Evolutionary conservation across 2,797 vertebrate species (phyloP), one percentile per base, ranked within the genome.

Genomic region (Apogon hyalosoma): DNA sequence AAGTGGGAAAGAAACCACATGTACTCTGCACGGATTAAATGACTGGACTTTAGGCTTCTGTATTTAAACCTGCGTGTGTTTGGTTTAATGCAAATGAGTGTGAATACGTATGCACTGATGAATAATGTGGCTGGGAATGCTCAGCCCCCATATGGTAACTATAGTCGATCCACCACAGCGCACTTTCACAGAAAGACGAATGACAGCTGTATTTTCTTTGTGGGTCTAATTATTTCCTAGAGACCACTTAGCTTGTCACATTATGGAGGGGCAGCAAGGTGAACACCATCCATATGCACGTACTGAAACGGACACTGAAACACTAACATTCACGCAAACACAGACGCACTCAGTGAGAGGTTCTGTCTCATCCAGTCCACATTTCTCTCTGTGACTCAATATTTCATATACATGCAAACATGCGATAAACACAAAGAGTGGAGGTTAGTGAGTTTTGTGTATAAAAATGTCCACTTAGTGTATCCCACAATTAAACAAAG

Each of bases 171-270:
- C 42, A 19, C 59, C 65, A 70, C 48, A 67, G 66, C 52, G 56
- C 45, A 63, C 4, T 19, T 67, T 56, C 38, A 56, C 15, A 76
- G 62, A 39, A 63, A 73, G 67, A 81, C 64, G 71, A 73, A 77
- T 33, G 36, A 69, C 79, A 86, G 84, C 82, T 87, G 70, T 86
- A 73, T 86, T 91, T 90, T 87, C 83, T 76, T 83, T 86, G 59
- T 67, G 48, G 50, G 36, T 62, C 67, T 76, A 85, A 88, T 87
- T 75, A 82, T 91, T 90, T 89, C 71, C 78, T 19, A 80, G 73
- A 43, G 50, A 63, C 63, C 79, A 79, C 73, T 86, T 82, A 80
- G 55, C 68, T 45, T 76, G 83, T 87, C 74, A 87, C 45, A 54
- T 67, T 65, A 77, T 47, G 63, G 78, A 47, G 62, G 41, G 49